These are phyloP conservation scores for Calosoma granatense DNA, from an alignment of 1,140 invertebrate species.

Conservation along the genomic window DNA sequence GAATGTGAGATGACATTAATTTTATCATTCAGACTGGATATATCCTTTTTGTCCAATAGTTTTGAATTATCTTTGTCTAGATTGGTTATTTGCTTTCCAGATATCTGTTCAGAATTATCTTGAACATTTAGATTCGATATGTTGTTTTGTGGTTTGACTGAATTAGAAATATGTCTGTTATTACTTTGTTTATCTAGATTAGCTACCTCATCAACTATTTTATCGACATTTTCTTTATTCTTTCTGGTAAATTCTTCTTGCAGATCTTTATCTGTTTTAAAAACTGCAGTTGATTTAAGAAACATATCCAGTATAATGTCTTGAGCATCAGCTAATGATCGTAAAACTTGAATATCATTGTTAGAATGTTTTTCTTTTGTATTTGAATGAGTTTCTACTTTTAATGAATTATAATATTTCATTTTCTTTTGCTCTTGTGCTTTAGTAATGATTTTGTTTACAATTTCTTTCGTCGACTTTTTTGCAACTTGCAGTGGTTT, in stretches of 20 bases:
- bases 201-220: too few relatives aligned
- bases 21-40: too few relatives aligned
- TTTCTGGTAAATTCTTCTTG: not conserved
- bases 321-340: slow-evolving; percentile 22
- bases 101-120: too few relatives aligned
- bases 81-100: too few relatives aligned
- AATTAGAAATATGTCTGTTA: too few relatives aligned
- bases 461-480: slow-evolving; percentile 4
- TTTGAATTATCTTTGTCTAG: too few relatives aligned
- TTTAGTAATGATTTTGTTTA: not conserved
- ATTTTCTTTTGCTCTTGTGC: slow-evolving; percentile 9
- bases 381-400: slow-evolving; percentile 13
- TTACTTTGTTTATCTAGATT: too few relatives aligned
- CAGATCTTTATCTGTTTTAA: not conserved
- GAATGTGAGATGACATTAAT: too few relatives aligned
- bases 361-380: slow-evolving; percentile 14
- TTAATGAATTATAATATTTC: too few relatives aligned
- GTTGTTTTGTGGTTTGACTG: too few relatives aligned
- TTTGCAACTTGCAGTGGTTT: not conserved
- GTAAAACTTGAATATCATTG: slow-evolving; percentile 17
- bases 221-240: not conserved
- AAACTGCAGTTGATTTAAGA: slow-evolving; percentile 22
- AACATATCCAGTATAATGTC: slow-evolving; percentile 28
- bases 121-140: too few relatives aligned
- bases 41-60: too few relatives aligned